phyloP scores from a whole-genome alignment of 2,797 vertebrate species.

The Enteromius mattozi region DNA sequence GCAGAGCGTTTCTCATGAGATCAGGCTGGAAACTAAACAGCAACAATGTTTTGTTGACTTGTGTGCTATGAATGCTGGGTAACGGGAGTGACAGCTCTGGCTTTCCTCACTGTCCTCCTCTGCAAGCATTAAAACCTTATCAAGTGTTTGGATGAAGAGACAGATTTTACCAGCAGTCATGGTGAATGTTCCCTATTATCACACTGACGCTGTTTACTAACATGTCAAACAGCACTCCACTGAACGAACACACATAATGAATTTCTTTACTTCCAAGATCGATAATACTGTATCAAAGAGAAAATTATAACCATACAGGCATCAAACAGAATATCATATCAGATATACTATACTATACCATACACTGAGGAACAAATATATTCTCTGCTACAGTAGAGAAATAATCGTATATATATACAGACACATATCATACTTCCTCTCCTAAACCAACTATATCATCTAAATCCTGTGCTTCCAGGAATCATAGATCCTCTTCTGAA shows the following conservation, averaged over 20 bases:
- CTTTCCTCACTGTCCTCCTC: conserved; percentile 15
- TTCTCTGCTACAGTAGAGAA: too few species aligned
- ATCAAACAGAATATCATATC: background rate
- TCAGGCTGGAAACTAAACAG: background rate
- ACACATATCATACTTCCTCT: too few species aligned
- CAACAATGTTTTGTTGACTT: background rate
- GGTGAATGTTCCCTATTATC: background rate
- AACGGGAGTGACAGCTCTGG: conserved; percentile 36
- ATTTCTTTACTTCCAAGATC: background rate
- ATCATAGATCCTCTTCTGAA: too few species aligned
- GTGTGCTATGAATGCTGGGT: background rate
- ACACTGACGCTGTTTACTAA: conserved; percentile 52
- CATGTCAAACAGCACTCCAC: conserved; percentile 61
- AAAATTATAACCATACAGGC: background rate
- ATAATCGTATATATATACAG: too few species aligned
- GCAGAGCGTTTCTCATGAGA: background rate
- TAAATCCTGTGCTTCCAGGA: too few species aligned
- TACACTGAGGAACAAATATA: background rate
- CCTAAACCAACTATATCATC: too few species aligned
- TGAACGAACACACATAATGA: conserved; percentile 48
- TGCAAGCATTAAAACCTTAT: background rate
- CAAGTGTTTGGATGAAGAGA: conserved; percentile 11
- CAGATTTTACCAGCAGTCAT: background rate
- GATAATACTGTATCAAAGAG: background rate
- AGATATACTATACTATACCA: background rate